Evolutionary conservation across 2,113 vertebrate genomes (phyloP), one percentile per base, ranked within the genome.

Genomic region (Colius striatus): DNA sequence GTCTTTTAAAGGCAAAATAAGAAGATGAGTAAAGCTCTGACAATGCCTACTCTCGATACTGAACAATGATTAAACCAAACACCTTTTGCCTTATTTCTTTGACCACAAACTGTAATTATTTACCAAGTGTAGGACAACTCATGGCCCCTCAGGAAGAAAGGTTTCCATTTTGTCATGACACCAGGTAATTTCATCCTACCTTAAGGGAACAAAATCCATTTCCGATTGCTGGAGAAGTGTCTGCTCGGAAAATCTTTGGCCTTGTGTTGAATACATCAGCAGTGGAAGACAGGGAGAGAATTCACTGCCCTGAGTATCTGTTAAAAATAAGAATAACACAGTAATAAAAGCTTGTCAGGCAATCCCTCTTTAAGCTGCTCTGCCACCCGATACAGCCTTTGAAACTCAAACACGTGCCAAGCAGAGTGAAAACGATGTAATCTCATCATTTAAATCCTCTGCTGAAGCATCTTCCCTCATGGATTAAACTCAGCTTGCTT

Each of bases 161-260:
- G 21, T 11, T 14, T 29, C 16, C 1, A 1, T 19, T 53, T 43
- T n/a, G 30, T 22, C n/a, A 30, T 10, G 20, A 61, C n/a, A 50
- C 5, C 27, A 55, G 18, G n/a, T 32, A 30, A 57, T 5, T 84
- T 82, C n/a, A 78, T 53, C 94, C 90, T 98, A 99, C 99, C 98
- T 98, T 84, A 99, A 97, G 95, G 98, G 98, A 54, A 95, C 96
- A 97, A 99, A 99, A 75, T 98, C 97, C 87, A 95, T 66, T 58
- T 97, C 98, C 57, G 98, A 98, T 82, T 97, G 97, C 66, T 98
- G 98, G 92, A 98, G 98, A 66, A 98, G 92, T 0, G 96, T 98
- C 76, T 97, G 98, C 38, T 98, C 94, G 30, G 96, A 97, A 91
- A 97, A 79, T 41, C 95, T 96, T 26, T 94, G 97, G 58, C 95